Evolutionary conservation across 2,888 invertebrate genomes (phyloP).

Genomic region (Drosophila acutilabella): DNA sequence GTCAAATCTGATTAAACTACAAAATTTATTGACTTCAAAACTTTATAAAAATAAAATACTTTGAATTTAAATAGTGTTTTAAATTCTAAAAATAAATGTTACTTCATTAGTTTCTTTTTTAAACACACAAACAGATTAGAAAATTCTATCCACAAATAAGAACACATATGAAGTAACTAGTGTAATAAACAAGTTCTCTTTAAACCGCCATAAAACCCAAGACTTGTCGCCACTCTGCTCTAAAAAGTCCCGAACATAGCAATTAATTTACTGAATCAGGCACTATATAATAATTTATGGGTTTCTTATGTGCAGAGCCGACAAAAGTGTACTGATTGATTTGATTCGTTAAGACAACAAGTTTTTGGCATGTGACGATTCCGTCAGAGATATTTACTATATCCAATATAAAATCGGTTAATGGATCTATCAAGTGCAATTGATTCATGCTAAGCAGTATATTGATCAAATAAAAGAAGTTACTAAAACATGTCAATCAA

Average conservation of each 20-base stretch:
- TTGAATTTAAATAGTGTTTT: too few species aligned
- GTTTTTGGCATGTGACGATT: slow-evolving; percentile 14
- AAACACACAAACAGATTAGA: neutral
- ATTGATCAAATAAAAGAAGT: neutral
- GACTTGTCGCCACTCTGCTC: neutral
- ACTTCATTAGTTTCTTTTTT: neutral
- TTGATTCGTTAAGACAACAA: neutral
- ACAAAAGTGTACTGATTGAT: too few species aligned
- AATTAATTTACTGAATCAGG: slow-evolving; percentile 8
- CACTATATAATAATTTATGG: slow-evolving; percentile 18
- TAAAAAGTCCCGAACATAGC: slow-evolving; percentile 15
- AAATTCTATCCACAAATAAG: neutral
- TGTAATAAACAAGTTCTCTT: slow-evolving; percentile 18
- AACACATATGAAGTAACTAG: too few species aligned
- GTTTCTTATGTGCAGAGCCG: neutral
- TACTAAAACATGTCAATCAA: slow-evolving; percentile 7
- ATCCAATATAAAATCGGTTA: neutral
- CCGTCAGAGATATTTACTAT: slow-evolving; percentile 8
- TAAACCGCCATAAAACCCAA: slow-evolving; percentile 3
- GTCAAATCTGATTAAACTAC: too few species aligned
- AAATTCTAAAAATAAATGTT: too few species aligned
- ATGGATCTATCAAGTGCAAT: neutral
- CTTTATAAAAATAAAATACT: too few species aligned
- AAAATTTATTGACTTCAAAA: too few species aligned
- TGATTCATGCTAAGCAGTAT: neutral